Percentiles rank a stretch among this genome's conserved stretches.
phyloP scores from a whole-genome alignment of 2,113 vertebrate species.

The Ibidorhyncha struthersii region DNA sequence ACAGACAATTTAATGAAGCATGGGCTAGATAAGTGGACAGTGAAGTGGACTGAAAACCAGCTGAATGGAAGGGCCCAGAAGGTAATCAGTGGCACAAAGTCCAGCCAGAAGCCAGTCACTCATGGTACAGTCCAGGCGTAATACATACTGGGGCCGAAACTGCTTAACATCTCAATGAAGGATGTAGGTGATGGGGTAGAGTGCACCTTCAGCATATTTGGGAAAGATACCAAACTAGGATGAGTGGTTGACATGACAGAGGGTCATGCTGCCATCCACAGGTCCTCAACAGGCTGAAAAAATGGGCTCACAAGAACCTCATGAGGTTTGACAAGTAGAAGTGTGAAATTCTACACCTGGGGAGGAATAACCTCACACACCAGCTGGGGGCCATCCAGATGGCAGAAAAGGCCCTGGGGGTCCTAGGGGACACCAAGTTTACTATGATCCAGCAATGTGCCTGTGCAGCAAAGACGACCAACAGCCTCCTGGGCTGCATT shows the following conservation, averaged over 20 bases:
- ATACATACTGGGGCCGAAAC: background rate
- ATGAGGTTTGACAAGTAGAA: background rate
- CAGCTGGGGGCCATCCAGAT: accelerated
- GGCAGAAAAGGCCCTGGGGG: background rate
- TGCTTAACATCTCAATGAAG: accelerated
- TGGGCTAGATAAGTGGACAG: background rate
- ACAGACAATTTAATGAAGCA: background rate
- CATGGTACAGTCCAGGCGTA: background rate
- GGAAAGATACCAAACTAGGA: background rate
- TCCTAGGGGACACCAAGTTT: background rate
- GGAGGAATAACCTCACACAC: background rate
- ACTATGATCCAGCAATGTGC: background rate
- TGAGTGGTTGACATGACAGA: background rate
- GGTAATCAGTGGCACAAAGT: background rate
- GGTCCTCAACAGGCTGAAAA: background rate
- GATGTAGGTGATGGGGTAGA: too few relatives aligned
- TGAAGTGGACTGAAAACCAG: accelerated
- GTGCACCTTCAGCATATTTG: accelerated
- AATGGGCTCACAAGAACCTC: background rate
- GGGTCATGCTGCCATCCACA: background rate
- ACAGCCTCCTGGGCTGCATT: background rate
- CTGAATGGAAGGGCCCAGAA: background rate
- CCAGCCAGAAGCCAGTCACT: accelerated
- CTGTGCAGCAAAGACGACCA: background rate
- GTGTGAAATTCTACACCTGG: accelerated